Evolutionary conservation across 1,140 invertebrate species (phyloP).

Genomic region (Drosophila nasuta): DNA sequence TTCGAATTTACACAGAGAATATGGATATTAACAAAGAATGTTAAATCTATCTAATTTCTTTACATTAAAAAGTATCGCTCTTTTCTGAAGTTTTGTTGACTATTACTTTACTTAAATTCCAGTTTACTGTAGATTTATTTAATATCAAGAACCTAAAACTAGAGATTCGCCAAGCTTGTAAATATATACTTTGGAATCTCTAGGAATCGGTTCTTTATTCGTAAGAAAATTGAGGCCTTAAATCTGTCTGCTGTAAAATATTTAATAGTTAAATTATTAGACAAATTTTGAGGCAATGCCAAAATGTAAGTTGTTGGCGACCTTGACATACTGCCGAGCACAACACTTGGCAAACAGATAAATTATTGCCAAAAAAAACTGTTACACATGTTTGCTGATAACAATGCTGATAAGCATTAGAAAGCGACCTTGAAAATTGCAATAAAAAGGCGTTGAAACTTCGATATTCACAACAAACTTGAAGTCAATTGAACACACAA

Average conservation of each 20-base stretch:
- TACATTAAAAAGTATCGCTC: too few species aligned
- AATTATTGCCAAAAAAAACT: constrained; percentile 35
- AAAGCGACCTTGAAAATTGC: constrained; percentile 40
- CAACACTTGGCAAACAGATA: constrained; percentile 37
- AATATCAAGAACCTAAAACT: too few species aligned
- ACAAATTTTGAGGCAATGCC: background rate
- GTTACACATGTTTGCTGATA: constrained; percentile 36
- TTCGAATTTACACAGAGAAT: too few species aligned
- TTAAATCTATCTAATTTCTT: too few species aligned
- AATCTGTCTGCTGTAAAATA: background rate
- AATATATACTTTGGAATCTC: too few species aligned
- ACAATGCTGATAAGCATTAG: constrained; percentile 43
- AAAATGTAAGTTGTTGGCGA: constrained; percentile 6
- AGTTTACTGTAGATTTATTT: too few species aligned
- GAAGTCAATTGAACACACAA: constrained; percentile 15
- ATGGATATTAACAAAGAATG: too few species aligned
- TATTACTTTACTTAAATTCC: too few species aligned
- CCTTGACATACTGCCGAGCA: constrained; percentile 61
- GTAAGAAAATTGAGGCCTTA: too few species aligned
- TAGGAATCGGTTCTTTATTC: too few species aligned
- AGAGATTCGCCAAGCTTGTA: too few species aligned
- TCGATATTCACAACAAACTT: background rate
- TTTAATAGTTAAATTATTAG: background rate
- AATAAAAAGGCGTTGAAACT: constrained; percentile 44
- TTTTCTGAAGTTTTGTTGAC: too few species aligned